These are phyloP conservation scores for Araneus ventricosus DNA, from an alignment of 1,140 invertebrate genomes.

Conservation along the genomic window DNA sequence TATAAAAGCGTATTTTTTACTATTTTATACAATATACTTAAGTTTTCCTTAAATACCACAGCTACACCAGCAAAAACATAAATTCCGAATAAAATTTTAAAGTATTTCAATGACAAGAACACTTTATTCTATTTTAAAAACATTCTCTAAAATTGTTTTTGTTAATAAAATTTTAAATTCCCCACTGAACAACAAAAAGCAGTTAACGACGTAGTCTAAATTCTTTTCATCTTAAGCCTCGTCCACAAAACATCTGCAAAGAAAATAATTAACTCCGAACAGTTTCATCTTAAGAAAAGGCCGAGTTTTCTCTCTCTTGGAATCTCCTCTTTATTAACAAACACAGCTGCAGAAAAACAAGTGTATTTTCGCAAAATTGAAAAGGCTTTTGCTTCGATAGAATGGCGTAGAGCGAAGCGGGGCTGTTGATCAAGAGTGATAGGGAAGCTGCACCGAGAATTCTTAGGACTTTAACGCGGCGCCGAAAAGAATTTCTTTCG, in stretches of 20 bases:
- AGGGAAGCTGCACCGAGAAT: background rate
- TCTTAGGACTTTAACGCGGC: background rate
- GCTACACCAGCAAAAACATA: too few relatives aligned
- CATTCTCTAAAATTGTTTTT: too few relatives aligned
- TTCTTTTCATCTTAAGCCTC: too few relatives aligned
- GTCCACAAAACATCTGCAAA: background rate
- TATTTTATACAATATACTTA: too few relatives aligned
- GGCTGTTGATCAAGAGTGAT: conserved; percentile 21
- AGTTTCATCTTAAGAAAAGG: background rate
- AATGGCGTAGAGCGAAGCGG: background rate
- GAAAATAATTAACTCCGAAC: background rate
- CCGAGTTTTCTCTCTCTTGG: background rate
- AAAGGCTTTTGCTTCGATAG: background rate
- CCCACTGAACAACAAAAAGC: too few relatives aligned
- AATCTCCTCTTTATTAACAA: conserved; percentile 27
- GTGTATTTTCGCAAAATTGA: background rate
- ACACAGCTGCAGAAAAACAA: background rate
- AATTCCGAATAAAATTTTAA: too few relatives aligned
- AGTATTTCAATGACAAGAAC: too few relatives aligned
- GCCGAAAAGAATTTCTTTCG: background rate
- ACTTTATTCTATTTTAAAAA: too few relatives aligned
- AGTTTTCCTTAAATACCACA: too few relatives aligned
- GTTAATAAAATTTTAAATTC: too few relatives aligned
- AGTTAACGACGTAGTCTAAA: too few relatives aligned
- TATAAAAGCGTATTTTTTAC: too few relatives aligned